Conservation (phyloP, 2,113 vertebrate species). For the Podilymbus podiceps region DNA sequence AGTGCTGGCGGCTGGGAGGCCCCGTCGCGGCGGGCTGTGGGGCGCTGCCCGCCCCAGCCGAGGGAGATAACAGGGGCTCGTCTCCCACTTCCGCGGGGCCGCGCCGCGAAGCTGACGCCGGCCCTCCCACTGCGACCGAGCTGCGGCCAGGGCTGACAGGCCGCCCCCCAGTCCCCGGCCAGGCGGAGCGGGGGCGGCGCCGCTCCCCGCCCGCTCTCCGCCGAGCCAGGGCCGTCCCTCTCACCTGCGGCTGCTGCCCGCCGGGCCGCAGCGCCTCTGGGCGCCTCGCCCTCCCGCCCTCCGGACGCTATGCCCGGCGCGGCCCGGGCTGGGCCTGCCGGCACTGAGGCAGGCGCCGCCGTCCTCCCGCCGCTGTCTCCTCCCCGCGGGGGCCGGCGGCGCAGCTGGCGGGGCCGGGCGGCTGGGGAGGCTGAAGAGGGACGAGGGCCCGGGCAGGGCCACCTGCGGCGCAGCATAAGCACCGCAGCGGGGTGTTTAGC, state of each 20-base stretch:
- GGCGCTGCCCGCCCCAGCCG: background rate
- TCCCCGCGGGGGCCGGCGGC: background rate
- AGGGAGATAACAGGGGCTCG: background rate
- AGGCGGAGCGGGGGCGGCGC: background rate
- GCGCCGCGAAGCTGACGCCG: background rate
- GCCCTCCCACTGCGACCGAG: background rate
- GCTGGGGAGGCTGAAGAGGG: background rate
- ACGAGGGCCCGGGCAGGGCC: background rate
- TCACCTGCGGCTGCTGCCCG: background rate
- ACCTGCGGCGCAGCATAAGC: background rate
- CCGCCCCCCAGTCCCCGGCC: background rate
- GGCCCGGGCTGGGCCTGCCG: background rate
- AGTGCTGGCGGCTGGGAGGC: background rate
- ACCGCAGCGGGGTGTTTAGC: rapidly evolving
- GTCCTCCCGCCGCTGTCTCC: background rate
- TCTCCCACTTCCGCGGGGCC: background rate
- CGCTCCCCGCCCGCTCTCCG: background rate
- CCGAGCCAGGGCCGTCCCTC: background rate
- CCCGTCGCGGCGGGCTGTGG: background rate
- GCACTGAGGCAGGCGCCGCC: background rate
- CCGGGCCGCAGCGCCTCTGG: background rate
- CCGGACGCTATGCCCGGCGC: background rate
- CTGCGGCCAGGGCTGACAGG: background rate
- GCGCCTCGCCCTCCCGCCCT: background rate
- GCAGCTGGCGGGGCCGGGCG: background rate